Evolutionary conservation across 2,113 vertebrate genomes (phyloP), one percentile per base, ranked within the genome.

Genomic region (Equus przewalskii): DNA sequence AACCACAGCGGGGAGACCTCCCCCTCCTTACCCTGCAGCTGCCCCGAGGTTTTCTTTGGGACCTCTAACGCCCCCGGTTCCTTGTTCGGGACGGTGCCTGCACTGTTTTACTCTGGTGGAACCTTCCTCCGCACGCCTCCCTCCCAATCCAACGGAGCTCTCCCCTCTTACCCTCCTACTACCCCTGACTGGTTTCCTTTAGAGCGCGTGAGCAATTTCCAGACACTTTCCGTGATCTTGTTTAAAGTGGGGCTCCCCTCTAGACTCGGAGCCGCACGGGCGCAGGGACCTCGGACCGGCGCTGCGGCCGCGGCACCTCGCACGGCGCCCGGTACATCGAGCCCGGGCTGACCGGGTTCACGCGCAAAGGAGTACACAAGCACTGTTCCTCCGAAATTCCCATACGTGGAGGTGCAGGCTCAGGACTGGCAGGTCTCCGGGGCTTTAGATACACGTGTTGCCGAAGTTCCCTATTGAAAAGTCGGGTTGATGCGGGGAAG

Each of bases 181-280:
- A 6, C 46, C 26, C 41, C 12, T 92, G 24, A 15, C 60, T 73
- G 2, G 18, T 54, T 79, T 64, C n/a, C 24, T 36, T 49, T 54
- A 18, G 33, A 16, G 79, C 3, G 3, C 28, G n/a, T 30, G 26
- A 28, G 28, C 56, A 2, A 14, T 28, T 67, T 64, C 10, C 36
- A 79, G n/a, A 7, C 14, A 33, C 28, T 24, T 73, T 33, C 28
- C 2, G 16, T 44, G 41, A 6, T 21, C 60, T 21, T 30, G 36
- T 70, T 76, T 83, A 46, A 21, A 0, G n/a, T 33, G 58, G 54
- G 28, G 28, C 28, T 30, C 4, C 14, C 26, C 11, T 49, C 10
- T 11, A 26, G 89, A 64, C 46, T 5, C 12, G 7, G 49, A 64
- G 8, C 6, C 26, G 0, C 49, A 1, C 0, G 1, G 30, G 46